Base-by-base conservation (phyloP, 2,797 vertebrate species). In the Pampus argenteus region DNA sequence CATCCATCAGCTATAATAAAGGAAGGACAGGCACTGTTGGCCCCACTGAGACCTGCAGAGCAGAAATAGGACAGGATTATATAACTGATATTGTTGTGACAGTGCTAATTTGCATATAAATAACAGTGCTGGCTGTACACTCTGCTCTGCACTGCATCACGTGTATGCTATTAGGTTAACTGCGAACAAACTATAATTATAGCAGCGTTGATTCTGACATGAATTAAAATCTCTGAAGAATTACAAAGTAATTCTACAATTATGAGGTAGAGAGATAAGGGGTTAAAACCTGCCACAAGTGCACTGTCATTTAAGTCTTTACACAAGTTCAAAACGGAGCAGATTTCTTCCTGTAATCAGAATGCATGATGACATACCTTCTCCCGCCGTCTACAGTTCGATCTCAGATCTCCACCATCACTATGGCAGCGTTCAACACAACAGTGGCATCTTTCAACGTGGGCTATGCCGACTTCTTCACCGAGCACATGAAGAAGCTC, bases 341-440 rank as follows among this genome's bases (percentile, higher is more conserved):
- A 29, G 28, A 29, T 31, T 9, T 31, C 42, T 7, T 22, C 3
- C 47, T 51, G 15, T n/a, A 2, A 25, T 29, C 20, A 26, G 13
- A 42, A 52, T 18, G 2, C 9, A 26, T 60, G 9, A 62, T 7
- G 14, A 38, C 17, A 11, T 28, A 3, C 5, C 58, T 38, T 2
- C 66, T 82, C 61, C 86, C 59, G 2, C 84, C 68, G 58, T 67
- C 64, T 26, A 25, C 80, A 99, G 98, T 99, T 28, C 94, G 96
- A 20, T 99, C 98, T 29, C 98, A 99, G 94, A 99, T 99, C 86
- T 99, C 98, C 80, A 99, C 98, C 44, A 99, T 99, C 87, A 99
- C 98, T 0, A 98, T 99, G 92, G 98, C 98, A 0, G 98, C 98
- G 2, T 99, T 99, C 93, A 99, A 99, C 91, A 99, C 98, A 17